Base-by-base conservation (phyloP, 2,888 invertebrate species). In the Caenorhabditis macrosperma region DNA sequence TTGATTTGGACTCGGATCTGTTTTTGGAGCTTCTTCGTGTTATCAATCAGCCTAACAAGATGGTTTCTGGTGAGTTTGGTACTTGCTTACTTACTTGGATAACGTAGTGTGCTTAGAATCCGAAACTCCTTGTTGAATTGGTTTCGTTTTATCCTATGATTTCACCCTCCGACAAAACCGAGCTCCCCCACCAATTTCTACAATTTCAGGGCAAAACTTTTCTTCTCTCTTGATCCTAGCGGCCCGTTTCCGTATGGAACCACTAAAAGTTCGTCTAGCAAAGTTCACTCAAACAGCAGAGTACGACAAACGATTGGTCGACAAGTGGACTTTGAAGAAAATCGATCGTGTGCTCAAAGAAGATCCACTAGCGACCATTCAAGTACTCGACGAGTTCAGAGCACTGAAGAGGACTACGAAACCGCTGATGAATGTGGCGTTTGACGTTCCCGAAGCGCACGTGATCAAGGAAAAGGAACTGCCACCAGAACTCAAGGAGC, bases 11-110 rank as follows among this genome's bases (percentile, higher is more conserved):
- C 33, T 33, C 71, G 10, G 71, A 61, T 30, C 33, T 33, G 1
- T 71, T 71, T 61, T 22, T 71, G 15, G 71, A 71, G 26, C 38
- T 71, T 30, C 30, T 71, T 1, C 61, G 71, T 15, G 55, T 71
- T 20, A 30, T 61, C 1, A 52, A 61, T 26, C 61, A 52, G 12
- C 71, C 71, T 0, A 28, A 54, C 22, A 71, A 71, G 24, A 30
- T 52, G 24, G 61, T 71, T 30, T 71, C 71, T 30, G 22, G 71
- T 71, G 30, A 71, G 69, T 68, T 33, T 46, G 17, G 7, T 30
- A 30, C 9, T 30, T 10, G 22, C n/a, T n/a, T n/a, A n/a, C n/a
- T n/a, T n/a, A n/a, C n/a, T n/a, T n/a, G 30, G 22, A 4, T 10
- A 12, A 35, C 2, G 7, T 38, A 2, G 15, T 38, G 7, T 38